Base-by-base conservation (phyloP, 2,888 invertebrate genomes). In the Coronaproctus castanopsis region DNA sequence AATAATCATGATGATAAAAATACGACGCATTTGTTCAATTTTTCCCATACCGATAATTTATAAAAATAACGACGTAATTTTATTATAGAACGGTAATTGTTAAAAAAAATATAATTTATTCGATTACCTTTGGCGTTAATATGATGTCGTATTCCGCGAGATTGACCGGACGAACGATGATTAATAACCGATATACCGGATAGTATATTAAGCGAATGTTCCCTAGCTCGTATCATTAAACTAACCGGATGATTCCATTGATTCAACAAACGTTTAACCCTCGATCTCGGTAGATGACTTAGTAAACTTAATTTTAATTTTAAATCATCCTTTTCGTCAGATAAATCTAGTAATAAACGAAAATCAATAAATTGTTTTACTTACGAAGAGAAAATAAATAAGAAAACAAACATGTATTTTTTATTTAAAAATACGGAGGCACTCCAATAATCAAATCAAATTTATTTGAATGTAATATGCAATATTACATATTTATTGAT, bases 141-240 rank as follows among this genome's bases (percentile, higher is more conserved):
- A 8, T 8, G 52, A 21, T 52, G 59, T 21, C 59, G 59, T 52
- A 59, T 59, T 3, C 55, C 59, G 8, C 55, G 55, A 2, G 56
- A 56, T 48, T 55, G 21, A 3, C 22, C 36, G 19, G 56, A 20
- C 3, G 52, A 24, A 22, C 56, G 55, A 52, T 49, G 21, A 2
- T 48, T 51, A 2, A 52, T 5, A n/a, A 52, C 52, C 20, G 59
- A 59, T 48, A 59, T 59, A 5, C 59, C 59, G 49, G 85, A 83
- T 48, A 89, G 74, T 70, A 89, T 81, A 68, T 87, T 81, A 53
- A 81, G 77, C 18, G 88, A 83, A 71, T 89, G 89, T 70, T 88
- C 86, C 8, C 87, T 74, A 0, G 87, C 88, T 61, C 87, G 77
- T 66, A 87, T 75, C 77, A 82, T 78, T 19, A 87, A 77, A 68